Evolutionary conservation across 1,140 invertebrate genomes (phyloP).

Genomic region (Pissodes strobi): DNA sequence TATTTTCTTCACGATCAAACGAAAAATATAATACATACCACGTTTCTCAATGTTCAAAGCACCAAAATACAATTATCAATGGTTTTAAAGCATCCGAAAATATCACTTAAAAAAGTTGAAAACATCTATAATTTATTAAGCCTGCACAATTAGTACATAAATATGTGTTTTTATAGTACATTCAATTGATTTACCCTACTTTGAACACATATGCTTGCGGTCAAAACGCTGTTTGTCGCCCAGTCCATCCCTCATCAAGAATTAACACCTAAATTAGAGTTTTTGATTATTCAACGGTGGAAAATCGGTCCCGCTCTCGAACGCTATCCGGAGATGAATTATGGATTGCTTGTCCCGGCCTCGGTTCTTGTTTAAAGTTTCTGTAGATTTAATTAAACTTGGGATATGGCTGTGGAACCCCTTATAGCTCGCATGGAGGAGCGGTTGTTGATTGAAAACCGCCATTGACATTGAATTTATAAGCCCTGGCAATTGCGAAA

Average conservation of each 20-base stretch:
- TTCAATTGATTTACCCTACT: too few species aligned
- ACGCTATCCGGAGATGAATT: slow-evolving; percentile 18
- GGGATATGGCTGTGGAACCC: slow-evolving; percentile 4
- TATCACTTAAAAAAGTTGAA: too few species aligned
- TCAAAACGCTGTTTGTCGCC: slow-evolving; percentile 1
- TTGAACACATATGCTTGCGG: too few species aligned
- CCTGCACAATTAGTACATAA: too few species aligned
- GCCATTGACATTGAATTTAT: slow-evolving; percentile 25
- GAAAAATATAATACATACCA: too few species aligned
- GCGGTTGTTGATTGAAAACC: slow-evolving; percentile 26
- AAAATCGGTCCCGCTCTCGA: neutral
- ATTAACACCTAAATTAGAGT: slow-evolving; percentile 29
- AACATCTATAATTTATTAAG: too few species aligned
- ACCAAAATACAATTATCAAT: too few species aligned
- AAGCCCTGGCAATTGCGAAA: neutral
- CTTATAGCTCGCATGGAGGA: neutral
- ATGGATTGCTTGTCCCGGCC: slow-evolving; percentile 27
- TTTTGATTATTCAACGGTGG: slow-evolving; percentile 8
- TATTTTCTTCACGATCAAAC: too few species aligned
- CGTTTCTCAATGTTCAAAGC: too few species aligned
- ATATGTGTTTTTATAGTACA: too few species aligned
- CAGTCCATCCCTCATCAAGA: slow-evolving; percentile 18
- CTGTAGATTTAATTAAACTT: slow-evolving; percentile 34
- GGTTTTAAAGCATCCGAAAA: too few species aligned
- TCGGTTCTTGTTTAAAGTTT: slow-evolving; percentile 32